Evolutionary conservation across 2,888 invertebrate genomes (phyloP), one percentile per base, ranked within the genome.

Genomic region (Dicranocentrus wangi): DNA sequence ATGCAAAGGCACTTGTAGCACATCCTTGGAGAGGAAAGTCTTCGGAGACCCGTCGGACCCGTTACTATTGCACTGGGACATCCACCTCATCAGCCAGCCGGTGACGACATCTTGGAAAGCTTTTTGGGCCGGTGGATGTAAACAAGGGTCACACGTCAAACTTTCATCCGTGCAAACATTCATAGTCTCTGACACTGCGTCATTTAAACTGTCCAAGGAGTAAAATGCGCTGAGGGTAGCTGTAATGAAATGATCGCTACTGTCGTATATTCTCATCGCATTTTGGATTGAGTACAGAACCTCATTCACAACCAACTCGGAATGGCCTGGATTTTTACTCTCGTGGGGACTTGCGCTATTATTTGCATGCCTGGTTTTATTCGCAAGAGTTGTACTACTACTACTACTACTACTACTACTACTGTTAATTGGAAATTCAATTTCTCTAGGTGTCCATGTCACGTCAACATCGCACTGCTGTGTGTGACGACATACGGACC

Each of bases 401-500:
- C 53, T 28, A 0, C n/a, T 0, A 55, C 21, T 21, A n/a, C 5
- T 10, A 61, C 10, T 15, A 19, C 25, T 61, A 10, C 2, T 2
- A 32, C 28, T 61, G 42, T 68, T 72, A 25, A 10, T 19, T 5
- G 73, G 73, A 39, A 82, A 79, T 0, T 27, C 21, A 51, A 82
- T 79, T 10, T 53, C 25, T 53, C 79, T 27, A 5, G 82, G 65
- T 23, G 82, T 47, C 82, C 82, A 82, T 2, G 68, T 70, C 7
- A 75, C 15, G n/a, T 69, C 75, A 1, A 75, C 79, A 42, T 82
- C 82, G n/a, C 82, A 82, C 15, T 42, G 60, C 39, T 23, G 21
- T 19, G 65, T 75, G 25, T 79, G 82, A 7, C 82, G 66, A 51
- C 82, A 82, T 1, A 75, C 75, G 1, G 32, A 65, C 82, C 82